Evolutionary conservation across 2,113 vertebrate genomes (phyloP), one percentile per base, ranked within the genome.

Genomic region (Syrrhaptes paradoxus): DNA sequence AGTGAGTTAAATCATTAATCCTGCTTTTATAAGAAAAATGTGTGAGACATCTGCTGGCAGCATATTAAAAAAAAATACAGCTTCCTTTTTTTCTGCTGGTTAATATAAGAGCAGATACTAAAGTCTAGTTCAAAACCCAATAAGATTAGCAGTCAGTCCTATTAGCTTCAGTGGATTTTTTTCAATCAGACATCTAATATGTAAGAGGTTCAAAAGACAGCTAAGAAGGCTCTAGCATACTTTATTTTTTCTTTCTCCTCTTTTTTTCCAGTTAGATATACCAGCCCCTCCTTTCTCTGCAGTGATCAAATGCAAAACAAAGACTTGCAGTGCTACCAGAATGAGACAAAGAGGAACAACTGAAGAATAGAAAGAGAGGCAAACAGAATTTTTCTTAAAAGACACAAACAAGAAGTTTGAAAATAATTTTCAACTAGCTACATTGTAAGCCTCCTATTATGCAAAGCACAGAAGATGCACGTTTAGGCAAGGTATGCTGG

Each of bases 31-130:
- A 86, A 52, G 36, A 38, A 91, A 93, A 93, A 83, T 29, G 34
- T 68, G 74, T 1, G 68, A 91, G 85, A 93, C 82, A 91, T 86
- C 75, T 95, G 87, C 87, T 92, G 87, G 85, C 68, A 91, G 59
- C 32, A 87, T n/a, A 74, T 55, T 43, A 41, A 91, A 58, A 70
- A 70, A 65, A 45, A 24, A 36, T 3, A 31, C 7, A 13, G 38
- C 61, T 51, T 38, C 26, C 13, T 34, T 66, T 71, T 25, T 29
- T 58, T 11, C 41, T 61, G 1, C 18, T 25, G 21, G 34, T n/a
- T 57, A 76, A 85, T 6, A 0, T 4, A 62, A 87, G n/a, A 92
- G 26, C 34, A 84, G 52, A 80, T 26, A 68, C 34, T 72, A 4
- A 81, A 65, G 24, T 16, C n/a, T 34, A 55, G 36, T 55, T 85